Percentiles rank a stretch among this genome's conserved stretches.
phyloP scores from a whole-genome alignment of 2,888 invertebrate species.

The Stenoptilia bipunctidactyla region DNA sequence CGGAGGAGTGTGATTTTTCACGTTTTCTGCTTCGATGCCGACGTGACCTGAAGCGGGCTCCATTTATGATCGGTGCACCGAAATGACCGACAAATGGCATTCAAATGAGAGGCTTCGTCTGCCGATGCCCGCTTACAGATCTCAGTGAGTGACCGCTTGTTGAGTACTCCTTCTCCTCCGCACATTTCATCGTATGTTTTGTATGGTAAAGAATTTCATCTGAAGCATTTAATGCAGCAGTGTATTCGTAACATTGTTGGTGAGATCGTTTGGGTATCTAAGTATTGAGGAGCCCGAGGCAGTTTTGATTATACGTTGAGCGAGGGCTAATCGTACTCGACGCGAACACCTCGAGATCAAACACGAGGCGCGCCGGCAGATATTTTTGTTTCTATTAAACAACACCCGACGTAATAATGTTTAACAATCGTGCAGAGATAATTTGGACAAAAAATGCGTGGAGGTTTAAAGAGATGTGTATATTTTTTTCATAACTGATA shows the following conservation, averaged over 20 bases:
- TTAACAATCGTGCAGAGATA: slow-evolving; percentile 72
- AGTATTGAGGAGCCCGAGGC: slow-evolving; percentile 49
- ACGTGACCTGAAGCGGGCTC: slow-evolving; percentile 65
- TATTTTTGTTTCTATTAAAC: slow-evolving; percentile 73
- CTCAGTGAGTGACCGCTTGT: not conserved
- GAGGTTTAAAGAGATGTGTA: slow-evolving; percentile 21
- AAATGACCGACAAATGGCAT: slow-evolving; percentile 71
- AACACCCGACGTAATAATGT: slow-evolving; percentile 72
- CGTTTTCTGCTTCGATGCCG: slow-evolving; percentile 61
- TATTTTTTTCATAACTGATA: too few species aligned
- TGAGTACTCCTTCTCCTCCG: not conserved
- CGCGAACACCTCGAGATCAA: slow-evolving; percentile 72
- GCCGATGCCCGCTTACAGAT: slow-evolving; percentile 18
- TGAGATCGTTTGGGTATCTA: slow-evolving; percentile 16
- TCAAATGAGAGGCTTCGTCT: slow-evolving; percentile 68
- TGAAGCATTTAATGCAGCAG: slow-evolving; percentile 20
- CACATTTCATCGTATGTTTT: not conserved
- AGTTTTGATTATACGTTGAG: slow-evolving; percentile 71
- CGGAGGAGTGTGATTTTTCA: slow-evolving; percentile 66
- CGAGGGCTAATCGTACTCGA: slow-evolving; percentile 70
- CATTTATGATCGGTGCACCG: slow-evolving; percentile 69
- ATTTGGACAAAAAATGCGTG: slow-evolving; percentile 41
- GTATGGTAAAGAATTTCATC: too few species aligned
- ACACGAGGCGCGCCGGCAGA: slow-evolving; percentile 71
- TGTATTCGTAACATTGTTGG: slow-evolving; percentile 19